Evolutionary conservation across 92 coral and sea anemone genomes (phyloP).

Genomic region (Galaxea fascicularis): DNA sequence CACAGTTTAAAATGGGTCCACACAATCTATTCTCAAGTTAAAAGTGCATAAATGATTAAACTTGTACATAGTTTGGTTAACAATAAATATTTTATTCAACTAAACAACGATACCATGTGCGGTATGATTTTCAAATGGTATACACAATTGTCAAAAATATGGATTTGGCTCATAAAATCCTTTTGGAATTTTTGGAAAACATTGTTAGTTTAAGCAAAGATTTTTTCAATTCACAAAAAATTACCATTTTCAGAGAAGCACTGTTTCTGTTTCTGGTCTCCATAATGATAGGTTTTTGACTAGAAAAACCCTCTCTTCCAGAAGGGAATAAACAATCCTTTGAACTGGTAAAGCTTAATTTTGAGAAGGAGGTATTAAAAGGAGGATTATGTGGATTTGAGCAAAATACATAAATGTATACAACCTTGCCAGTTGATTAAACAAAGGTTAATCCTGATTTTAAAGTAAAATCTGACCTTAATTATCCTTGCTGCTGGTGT

Average conservation of each 20-base stretch:
- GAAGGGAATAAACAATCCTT: neutral
- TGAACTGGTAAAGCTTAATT: no score
- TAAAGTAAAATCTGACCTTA: neutral
- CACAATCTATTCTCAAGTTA: neutral
- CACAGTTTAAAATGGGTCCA: neutral
- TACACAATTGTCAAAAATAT: neutral
- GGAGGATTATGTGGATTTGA: neutral
- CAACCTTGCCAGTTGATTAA: neutral
- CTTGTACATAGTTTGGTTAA: neutral
- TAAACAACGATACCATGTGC: neutral
- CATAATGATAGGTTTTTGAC: neutral
- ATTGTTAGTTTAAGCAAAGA: neutral
- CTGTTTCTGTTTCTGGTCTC: neutral
- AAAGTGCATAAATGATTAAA: neutral
- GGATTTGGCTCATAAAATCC: neutral
- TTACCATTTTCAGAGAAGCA: slow-evolving; percentile 1
- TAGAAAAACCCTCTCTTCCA: neutral
- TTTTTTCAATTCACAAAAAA: neutral
- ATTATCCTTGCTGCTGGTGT: neutral
- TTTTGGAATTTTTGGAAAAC: neutral
- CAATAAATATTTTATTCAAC: neutral
- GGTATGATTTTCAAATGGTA: neutral
- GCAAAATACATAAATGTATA: neutral
- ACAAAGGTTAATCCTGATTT: neutral
- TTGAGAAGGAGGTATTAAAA: neutral